Evolutionary conservation across 2,797 vertebrate genomes (phyloP).

Genomic region (Sandelia bainsii): DNA sequence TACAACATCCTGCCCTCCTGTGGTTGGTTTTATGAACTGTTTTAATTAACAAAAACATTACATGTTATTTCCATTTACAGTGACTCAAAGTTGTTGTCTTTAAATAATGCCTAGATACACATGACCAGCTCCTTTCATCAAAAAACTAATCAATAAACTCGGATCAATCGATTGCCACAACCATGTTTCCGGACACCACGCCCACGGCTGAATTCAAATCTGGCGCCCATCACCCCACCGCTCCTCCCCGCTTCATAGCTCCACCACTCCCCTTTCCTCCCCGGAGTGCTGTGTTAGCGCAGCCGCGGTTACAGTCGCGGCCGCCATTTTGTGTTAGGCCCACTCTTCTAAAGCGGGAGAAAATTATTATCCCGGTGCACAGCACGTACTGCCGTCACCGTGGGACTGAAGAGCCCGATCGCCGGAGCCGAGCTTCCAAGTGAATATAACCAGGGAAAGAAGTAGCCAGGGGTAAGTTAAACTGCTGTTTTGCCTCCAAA

Average conservation of each 20-base stretch:
- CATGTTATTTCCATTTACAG: background rate
- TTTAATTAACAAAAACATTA: background rate
- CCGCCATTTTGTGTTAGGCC: conserved; percentile 97
- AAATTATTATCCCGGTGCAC: conserved; percentile 69
- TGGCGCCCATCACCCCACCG: conserved; percentile 64
- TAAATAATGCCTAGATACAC: background rate
- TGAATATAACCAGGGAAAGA: conserved; percentile 70
- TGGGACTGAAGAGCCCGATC: conserved; percentile 30
- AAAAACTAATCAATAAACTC: background rate
- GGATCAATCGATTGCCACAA: background rate
- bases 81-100: accelerated
- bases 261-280: conserved; percentile 59
- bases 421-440: background rate
- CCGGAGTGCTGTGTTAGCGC: conserved; percentile 76
- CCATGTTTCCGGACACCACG: conserved; percentile 41
- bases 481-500: conserved; percentile 41
- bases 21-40: conserved; percentile 39
- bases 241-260: background rate
- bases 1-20: conserved; percentile 53
- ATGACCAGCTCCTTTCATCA: background rate
- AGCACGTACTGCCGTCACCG: conserved; percentile 59
- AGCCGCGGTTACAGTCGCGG: conserved; percentile 78
- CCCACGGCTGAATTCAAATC: conserved; percentile 75
- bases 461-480: conserved; percentile 64
- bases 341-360: conserved; percentile 81